Conservation (phyloP, 2,113 vertebrate genomes). For the Nyctibius bracteatus region DNA sequence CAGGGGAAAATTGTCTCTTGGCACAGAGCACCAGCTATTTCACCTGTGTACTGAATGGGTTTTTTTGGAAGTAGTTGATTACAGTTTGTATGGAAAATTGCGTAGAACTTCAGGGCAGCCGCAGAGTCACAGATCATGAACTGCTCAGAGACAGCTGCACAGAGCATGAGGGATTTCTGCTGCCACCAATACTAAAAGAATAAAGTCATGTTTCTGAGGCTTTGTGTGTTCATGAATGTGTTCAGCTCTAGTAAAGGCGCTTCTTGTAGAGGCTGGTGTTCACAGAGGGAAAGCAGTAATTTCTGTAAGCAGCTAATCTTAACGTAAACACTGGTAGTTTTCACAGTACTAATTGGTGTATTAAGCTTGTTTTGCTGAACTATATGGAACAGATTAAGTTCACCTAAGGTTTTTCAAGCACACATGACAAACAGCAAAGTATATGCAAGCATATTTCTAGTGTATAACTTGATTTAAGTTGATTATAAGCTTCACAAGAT, state of each 20-base stretch:
- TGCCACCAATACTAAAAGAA: neutral
- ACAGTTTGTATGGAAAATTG: neutral
- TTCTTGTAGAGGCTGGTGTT: neutral
- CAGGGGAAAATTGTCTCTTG: neutral
- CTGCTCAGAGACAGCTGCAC: neutral
- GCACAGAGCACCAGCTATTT: neutral
- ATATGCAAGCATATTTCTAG: neutral
- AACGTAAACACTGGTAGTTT: neutral
- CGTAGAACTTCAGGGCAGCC: neutral
- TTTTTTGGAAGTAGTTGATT: accelerated
- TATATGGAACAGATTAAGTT: neutral
- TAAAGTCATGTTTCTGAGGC: neutral
- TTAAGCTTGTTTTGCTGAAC: neutral
- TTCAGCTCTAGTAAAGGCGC: neutral
- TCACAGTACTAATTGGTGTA: neutral
- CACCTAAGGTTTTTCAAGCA: neutral
- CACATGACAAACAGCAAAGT: neutral
- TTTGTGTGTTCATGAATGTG: neutral
- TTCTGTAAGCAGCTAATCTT: neutral
- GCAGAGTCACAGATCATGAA: neutral
- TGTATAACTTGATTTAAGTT: neutral
- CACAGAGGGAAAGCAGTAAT: neutral
- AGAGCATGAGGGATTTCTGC: neutral
- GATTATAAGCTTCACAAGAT: neutral
- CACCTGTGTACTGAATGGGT: neutral